Evolutionary conservation across 37 sponge, comb jelly and placozoan genomes (phyloP).

Genomic region (Amphimedon queenslandica): DNA sequence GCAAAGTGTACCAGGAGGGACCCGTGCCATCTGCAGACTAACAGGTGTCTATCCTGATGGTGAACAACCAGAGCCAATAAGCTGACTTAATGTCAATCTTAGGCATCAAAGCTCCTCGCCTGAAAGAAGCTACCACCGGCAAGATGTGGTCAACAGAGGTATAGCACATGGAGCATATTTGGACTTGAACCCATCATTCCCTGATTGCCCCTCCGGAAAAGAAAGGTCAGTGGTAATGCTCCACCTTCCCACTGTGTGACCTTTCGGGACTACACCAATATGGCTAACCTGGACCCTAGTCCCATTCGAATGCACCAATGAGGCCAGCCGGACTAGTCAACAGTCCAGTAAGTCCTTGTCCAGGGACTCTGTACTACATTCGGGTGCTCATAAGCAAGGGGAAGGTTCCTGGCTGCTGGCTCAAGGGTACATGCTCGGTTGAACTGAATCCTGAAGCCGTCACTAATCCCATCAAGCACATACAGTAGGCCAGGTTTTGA

Average conservation of each 20-base stretch:
- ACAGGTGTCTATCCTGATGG: no score
- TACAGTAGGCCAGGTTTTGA: no score
- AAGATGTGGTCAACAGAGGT: slow-evolving; percentile 10
- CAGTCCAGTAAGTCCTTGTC: background rate
- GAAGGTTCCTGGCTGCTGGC: no score
- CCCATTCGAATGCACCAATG: background rate
- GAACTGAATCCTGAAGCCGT: no score
- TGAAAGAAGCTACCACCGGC: background rate
- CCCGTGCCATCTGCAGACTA: background rate
- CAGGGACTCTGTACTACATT: slow-evolving; percentile 5
- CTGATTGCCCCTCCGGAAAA: no score
- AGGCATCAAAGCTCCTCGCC: slow-evolving; percentile 1
- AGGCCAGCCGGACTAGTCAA: background rate
- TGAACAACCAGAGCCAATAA: slow-evolving; percentile 18
- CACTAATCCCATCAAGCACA: background rate
- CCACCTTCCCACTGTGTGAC: slow-evolving; percentile 13
- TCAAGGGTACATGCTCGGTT: no score
- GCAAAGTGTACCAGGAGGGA: background rate
- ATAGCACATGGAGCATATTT: no score
- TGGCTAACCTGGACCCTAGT: slow-evolving; percentile 8
- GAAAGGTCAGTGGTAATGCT: slow-evolving; percentile 26
- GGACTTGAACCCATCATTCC: no score
- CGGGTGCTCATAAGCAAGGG: no score
- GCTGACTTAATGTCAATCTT: no score
- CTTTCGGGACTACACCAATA: slow-evolving; percentile 33